These are phyloP conservation scores for Trypoxylon attenuatum DNA, from an alignment of 2,888 invertebrate genomes.

Conservation along the genomic window DNA sequence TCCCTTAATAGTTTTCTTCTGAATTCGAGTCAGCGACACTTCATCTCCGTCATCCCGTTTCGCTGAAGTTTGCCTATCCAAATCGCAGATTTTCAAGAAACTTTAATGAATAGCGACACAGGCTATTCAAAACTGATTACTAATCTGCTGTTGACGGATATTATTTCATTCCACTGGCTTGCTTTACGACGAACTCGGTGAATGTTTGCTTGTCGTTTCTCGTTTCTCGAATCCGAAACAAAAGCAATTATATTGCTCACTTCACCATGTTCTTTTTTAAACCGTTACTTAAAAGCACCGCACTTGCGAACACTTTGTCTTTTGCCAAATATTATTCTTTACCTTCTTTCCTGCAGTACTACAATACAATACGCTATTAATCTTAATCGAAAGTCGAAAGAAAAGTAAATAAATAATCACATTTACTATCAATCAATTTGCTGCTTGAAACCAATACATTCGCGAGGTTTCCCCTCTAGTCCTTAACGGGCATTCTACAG, in stretches of 20 bases:
- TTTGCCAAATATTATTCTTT: too few relatives aligned
- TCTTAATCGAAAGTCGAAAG: too few relatives aligned
- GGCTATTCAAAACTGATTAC: background rate
- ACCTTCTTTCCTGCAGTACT: too few relatives aligned
- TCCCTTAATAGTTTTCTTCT: slow-evolving; percentile 24
- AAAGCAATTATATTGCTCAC: too few relatives aligned
- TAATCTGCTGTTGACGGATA: background rate
- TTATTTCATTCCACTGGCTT: background rate
- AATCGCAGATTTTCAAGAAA: slow-evolving; percentile 3
- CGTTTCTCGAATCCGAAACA: too few relatives aligned
- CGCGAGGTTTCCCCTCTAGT: background rate
- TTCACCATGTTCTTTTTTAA: too few relatives aligned
- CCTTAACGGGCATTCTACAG: background rate
- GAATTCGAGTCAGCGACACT: slow-evolving; percentile 11
- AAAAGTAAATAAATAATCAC: background rate
- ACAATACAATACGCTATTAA: too few relatives aligned
- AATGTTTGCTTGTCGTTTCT: too few relatives aligned
- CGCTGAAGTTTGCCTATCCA: slow-evolving; percentile 4
- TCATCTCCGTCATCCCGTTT: background rate
- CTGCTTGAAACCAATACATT: background rate
- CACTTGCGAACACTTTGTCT: too few relatives aligned
- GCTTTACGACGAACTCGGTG: too few relatives aligned
- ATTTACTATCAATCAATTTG: background rate
- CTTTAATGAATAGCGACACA: background rate
- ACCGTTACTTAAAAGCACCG: too few relatives aligned